Evolutionary conservation across 2,113 vertebrate genomes (phyloP), one percentile per base, ranked within the genome.

Genomic region (Hyaena hyaena): DNA sequence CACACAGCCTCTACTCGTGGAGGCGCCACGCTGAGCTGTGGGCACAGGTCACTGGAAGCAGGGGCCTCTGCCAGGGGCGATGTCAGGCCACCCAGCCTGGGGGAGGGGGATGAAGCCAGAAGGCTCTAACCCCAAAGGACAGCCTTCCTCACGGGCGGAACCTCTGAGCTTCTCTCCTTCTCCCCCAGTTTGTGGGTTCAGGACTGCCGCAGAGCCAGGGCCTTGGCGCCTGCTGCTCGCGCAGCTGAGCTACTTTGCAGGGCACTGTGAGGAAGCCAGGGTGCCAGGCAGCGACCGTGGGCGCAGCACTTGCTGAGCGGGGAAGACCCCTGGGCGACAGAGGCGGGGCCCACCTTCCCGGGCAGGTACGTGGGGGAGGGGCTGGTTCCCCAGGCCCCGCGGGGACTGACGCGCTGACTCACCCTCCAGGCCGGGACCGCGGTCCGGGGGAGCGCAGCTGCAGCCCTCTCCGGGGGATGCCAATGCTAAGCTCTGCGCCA

Each of bases 291-390:
- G 58, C 24, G 71, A 39, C 19, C 19, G 68, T 28, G 48, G 2
- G 0, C 3, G n/a, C 21, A 24, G 2, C 35, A 5, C 21, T 7
- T 0, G 58, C 43, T 6, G 14, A 9, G n/a, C 16, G 1, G 16
- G 66, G 33, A 19, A 35, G 68, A 28, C 85, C 43, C 24, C 28
- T 5, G 7, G 65, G 61, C 45, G 3, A 12, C 28, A 71, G 68
- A 58, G 79, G 69, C 69, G 17, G 2, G n/a, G 33, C 10, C 19
- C 26, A 33, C 43, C 66, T 53, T 65, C 77, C 66, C 1, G 9
- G 53, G 28, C 43, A 1, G 53, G 65, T 1, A 9, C 15, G 65
- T 8, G 2, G 31, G n/a, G 31, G 53, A 50, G 43, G 76, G 31
- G 50, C 74, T 15, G 45, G 61, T 31, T 26, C 21, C 23, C 48